A percentile compares a stretch with the other conserved stretches of the same genome.
Conservation (phyloP, 1,140 invertebrate genomes). For the Bombus affinis region DNA sequence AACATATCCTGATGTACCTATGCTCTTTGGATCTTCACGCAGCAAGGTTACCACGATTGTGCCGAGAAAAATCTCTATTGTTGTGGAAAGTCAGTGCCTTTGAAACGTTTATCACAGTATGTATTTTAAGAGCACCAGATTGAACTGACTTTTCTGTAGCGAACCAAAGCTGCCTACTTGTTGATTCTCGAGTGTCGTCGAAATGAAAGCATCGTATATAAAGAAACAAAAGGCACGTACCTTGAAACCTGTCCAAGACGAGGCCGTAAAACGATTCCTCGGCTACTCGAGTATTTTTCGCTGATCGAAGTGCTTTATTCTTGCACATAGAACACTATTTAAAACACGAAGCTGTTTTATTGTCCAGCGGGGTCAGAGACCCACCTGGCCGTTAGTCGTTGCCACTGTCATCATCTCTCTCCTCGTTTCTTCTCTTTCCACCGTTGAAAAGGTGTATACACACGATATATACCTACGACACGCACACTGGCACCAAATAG, state of each 20-base stretch:
- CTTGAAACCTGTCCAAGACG: background rate
- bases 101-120: background rate
- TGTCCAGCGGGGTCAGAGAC: slow-evolving; percentile 57
- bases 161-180: slow-evolving; percentile 1
- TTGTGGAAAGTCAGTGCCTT: no score
- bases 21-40: background rate
- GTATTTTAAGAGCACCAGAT: background rate
- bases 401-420: slow-evolving; percentile 51
- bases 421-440: background rate
- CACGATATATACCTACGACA: background rate
- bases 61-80: background rate
- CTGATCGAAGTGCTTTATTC: background rate
- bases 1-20: no score
- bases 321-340: background rate
- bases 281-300: background rate
- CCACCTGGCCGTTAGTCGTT: slow-evolving; percentile 54
- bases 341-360: background rate
- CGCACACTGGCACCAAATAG: background rate
- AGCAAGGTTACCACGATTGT: background rate
- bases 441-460: slow-evolving; percentile 19
- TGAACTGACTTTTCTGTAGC: background rate
- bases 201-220: background rate
- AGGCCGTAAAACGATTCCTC: background rate
- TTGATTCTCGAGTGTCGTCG: background rate
- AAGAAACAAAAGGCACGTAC: background rate